Evolutionary conservation across 2,888 invertebrate species (phyloP).

Genomic region (Lasioglossum villosulum): DNA sequence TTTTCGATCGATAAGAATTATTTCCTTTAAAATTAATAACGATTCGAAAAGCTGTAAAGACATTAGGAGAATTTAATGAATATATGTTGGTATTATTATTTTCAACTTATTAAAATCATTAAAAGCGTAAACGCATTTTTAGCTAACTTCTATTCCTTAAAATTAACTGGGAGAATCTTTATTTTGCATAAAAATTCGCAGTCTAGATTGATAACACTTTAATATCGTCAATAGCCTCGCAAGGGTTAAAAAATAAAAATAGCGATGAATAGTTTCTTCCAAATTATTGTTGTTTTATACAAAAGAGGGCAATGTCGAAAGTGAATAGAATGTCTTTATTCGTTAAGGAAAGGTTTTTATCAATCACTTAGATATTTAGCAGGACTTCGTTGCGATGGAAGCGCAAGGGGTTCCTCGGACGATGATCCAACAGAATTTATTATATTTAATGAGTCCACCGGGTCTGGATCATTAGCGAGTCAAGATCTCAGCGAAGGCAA

Average conservation of each 20-base stretch:
- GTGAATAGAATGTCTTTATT: background rate
- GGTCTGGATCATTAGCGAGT: slow-evolving; percentile 37
- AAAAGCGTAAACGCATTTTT: no score
- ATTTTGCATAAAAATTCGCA: background rate
- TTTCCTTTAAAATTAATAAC: no score
- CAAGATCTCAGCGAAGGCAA: slow-evolving; percentile 40
- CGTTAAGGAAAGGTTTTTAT: background rate
- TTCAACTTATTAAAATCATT: no score
- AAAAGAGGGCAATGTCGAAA: background rate
- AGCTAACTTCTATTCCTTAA: background rate
- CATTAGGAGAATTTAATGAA: no score
- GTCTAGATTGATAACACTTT: no score
- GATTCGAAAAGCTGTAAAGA: no score
- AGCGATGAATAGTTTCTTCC: background rate
- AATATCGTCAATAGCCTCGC: no score
- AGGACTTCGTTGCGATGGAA: slow-evolving; percentile 78
- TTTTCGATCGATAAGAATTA: no score
- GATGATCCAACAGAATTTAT: slow-evolving; percentile 68
- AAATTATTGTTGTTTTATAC: background rate
- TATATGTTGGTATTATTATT: no score
- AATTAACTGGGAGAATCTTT: background rate
- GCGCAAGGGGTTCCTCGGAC: slow-evolving; percentile 67
- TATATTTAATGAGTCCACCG: slow-evolving; percentile 56
- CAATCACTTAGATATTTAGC: slow-evolving; percentile 77
- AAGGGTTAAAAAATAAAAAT: background rate